phyloP scores from a whole-genome alignment of 2,797 vertebrate species.

The Hydrophis major region DNA sequence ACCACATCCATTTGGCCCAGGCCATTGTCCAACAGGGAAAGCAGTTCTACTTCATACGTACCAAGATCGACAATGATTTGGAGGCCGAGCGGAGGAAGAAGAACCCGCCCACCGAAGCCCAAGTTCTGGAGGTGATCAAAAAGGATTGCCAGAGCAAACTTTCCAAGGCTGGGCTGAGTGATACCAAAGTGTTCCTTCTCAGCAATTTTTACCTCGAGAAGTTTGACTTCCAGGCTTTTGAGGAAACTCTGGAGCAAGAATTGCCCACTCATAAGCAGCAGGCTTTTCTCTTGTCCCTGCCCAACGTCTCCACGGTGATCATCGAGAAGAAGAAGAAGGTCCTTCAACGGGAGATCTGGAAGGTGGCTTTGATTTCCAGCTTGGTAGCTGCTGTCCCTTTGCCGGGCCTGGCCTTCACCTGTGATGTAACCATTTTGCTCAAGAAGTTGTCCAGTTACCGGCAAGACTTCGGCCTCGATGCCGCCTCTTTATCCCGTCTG shows the following conservation, averaged over 20 bases:
- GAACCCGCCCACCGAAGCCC: conserved; percentile 3
- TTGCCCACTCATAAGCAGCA: conserved; percentile 59
- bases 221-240: conserved; percentile 18
- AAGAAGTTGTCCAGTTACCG: conserved; percentile 66
- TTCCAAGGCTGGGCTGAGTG: conserved; percentile 35
- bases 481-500: conserved; percentile 57
- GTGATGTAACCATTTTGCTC: conserved; percentile 68
- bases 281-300: conserved; percentile 48
- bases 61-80: conserved; percentile 67
- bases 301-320: conserved; percentile 26
- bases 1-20: conserved; percentile 62
- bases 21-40: conserved; percentile 63
- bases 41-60: conserved; percentile 71
- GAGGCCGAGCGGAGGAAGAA: background rate
- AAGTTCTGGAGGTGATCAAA: conserved; percentile 53
- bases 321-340: conserved; percentile 50
- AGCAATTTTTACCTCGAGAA: background rate
- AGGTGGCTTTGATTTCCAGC: conserved; percentile 65
- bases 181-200: conserved; percentile 56
- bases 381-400: conserved; percentile 60
- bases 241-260: conserved; percentile 36
- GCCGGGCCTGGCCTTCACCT: conserved; percentile 65
- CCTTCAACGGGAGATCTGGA: conserved; percentile 64
- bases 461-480: conserved; percentile 68
- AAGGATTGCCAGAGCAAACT: conserved; percentile 46